Evolutionary conservation across 2,113 vertebrate genomes (phyloP).

Genomic region (Sterna hirundo): DNA sequence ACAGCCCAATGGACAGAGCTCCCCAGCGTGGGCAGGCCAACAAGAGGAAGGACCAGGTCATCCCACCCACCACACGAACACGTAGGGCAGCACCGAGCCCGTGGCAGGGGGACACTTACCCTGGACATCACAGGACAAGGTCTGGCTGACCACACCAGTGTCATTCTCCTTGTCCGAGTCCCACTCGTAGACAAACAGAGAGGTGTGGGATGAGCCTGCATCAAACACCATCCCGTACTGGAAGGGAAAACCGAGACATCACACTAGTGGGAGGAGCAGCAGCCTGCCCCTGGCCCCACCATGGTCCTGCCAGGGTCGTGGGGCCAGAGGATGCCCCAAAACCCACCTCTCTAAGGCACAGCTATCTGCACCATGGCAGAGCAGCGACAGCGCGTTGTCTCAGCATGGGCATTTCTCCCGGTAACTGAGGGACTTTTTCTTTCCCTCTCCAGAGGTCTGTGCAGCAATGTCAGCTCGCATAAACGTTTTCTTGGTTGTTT

Average conservation of each 20-base stretch:
- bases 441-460: neutral
- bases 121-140: conserved; percentile 77
- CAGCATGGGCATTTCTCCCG: neutral
- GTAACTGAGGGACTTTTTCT: neutral
- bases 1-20: neutral
- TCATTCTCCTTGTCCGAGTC: conserved; percentile 84
- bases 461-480: neutral
- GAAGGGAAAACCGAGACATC: neutral
- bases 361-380: accelerated
- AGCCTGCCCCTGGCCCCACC: neutral
- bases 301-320: neutral
- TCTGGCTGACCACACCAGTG: conserved; percentile 86
- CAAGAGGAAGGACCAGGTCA: neutral
- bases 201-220: conserved; percentile 88
- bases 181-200: conserved; percentile 88
- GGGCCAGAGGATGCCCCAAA: neutral
- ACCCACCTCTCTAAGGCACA: neutral
- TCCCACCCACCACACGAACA: neutral
- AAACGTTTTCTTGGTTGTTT: neutral
- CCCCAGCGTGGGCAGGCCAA: neutral
- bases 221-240: conserved; percentile 91
- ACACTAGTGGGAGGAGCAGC: neutral
- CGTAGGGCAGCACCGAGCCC: neutral
- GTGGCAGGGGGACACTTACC: conserved; percentile 62
- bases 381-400: accelerated